Conservation (phyloP, 2,888 invertebrate genomes). For the Notodonta dromedarius region DNA sequence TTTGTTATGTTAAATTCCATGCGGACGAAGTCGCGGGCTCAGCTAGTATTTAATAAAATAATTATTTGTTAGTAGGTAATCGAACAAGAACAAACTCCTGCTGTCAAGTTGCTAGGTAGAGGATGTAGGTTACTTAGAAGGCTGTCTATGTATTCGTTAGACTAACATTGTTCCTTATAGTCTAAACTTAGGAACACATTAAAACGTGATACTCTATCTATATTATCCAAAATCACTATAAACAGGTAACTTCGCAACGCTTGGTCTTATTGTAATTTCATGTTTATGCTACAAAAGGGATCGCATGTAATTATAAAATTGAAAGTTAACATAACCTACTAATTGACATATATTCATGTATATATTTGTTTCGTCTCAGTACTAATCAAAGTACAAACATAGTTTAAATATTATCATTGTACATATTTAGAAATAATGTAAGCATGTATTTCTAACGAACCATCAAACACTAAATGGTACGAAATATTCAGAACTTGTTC, state of each 20-base stretch:
- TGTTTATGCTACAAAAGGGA: no score
- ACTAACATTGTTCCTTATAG: neutral
- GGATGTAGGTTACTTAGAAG: neutral
- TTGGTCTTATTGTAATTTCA: no score
- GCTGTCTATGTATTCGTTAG: neutral
- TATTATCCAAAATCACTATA: neutral
- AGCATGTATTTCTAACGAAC: neutral
- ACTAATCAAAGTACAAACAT: no score
- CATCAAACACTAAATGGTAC: neutral
- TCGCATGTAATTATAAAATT: no score
- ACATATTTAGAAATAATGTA: no score
- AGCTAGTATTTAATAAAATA: neutral
- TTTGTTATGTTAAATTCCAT: no score
- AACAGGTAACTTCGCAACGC: neutral
- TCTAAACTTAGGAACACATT: neutral
- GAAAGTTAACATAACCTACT: no score
- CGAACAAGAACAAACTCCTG: neutral
- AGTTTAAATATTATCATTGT: no score
- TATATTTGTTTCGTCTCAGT: no score
- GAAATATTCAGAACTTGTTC: neutral
- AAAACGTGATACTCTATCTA: neutral
- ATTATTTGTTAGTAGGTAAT: no score
- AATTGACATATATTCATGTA: no score
- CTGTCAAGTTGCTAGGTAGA: neutral
- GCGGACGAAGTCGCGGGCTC: no score